Percentiles rank a stretch among this genome's conserved stretches.
Evolutionary conservation across 2,797 vertebrate species (phyloP).

Genomic region (Mormyrops attenuatus): DNA sequence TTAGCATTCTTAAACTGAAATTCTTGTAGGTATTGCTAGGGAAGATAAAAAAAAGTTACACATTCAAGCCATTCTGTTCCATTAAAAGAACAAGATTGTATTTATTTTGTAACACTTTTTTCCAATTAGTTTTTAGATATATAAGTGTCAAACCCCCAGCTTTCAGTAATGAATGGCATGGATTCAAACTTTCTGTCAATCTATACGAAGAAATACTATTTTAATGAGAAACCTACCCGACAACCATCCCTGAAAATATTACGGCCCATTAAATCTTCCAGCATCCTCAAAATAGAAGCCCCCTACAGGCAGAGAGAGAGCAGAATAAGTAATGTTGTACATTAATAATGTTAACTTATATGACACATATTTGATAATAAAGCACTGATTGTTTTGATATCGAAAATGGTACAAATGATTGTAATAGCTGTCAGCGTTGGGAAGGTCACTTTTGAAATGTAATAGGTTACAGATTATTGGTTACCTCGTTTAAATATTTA

Average conservation of each 20-base stretch:
- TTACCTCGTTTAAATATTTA: neutral
- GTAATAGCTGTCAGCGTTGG: neutral
- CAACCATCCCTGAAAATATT: conserved; percentile 76
- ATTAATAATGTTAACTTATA: neutral
- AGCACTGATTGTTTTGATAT: neutral
- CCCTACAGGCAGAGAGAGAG: conserved; percentile 60
- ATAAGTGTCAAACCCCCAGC: neutral
- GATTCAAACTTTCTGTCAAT: neutral
- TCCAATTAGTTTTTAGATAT: neutral
- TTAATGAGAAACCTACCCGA: conserved; percentile 60
- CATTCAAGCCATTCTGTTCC: neutral
- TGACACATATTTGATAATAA: neutral
- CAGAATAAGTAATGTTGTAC: conserved; percentile 10
- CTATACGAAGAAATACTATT: neutral
- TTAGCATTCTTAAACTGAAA: conserved; percentile 77
- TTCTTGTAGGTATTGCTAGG: conserved; percentile 73
- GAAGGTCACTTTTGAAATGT: neutral
- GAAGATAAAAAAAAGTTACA: conserved; percentile 17
- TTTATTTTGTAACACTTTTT: neutral
- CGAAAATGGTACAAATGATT: neutral
- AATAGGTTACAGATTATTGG: neutral
- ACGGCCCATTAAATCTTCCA: conserved; percentile 81
- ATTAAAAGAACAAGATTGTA: neutral
- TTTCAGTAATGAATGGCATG: neutral
- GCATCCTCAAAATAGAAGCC: conserved; percentile 88